Evolutionary conservation across 2,888 invertebrate genomes (phyloP).

Genomic region (Platyscelio sp.): DNA sequence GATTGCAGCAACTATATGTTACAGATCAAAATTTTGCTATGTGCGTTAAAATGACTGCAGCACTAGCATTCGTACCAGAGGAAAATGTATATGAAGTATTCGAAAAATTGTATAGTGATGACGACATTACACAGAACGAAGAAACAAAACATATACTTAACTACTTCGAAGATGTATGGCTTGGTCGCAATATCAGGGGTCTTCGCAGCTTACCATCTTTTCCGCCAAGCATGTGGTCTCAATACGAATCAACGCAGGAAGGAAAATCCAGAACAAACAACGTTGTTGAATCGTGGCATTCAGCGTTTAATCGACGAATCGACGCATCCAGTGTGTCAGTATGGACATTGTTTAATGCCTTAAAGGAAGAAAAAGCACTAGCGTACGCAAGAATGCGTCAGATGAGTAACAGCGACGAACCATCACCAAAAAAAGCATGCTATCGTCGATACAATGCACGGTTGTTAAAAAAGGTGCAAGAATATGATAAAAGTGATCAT

Average conservation of each 20-base stretch:
- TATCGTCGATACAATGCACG: background rate
- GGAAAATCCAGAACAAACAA: slow-evolving; percentile 10
- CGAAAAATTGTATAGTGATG: background rate
- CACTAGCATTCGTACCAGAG: slow-evolving; percentile 7
- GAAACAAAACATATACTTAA: background rate
- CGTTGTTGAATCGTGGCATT: slow-evolving; percentile 10
- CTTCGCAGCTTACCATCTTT: background rate
- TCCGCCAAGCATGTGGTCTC: slow-evolving; percentile 13
- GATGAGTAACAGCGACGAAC: background rate
- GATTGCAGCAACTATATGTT: background rate
- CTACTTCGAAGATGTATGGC: slow-evolving; percentile 13
- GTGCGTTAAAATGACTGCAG: background rate
- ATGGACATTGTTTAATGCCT: background rate
- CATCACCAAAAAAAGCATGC: slow-evolving; percentile 4
- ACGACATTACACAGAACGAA: background rate
- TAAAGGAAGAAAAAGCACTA: background rate
- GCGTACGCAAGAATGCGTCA: background rate
- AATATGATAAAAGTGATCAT: too few species aligned
- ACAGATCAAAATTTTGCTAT: background rate
- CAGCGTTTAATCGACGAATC: slow-evolving; percentile 5
- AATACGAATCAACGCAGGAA: background rate
- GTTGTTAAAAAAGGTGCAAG: background rate
- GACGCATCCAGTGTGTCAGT: background rate
- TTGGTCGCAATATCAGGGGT: background rate
- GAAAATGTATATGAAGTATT: background rate